Conservation (phyloP, 2,797 vertebrate species). For the Dromococcyx pavoninus region DNA sequence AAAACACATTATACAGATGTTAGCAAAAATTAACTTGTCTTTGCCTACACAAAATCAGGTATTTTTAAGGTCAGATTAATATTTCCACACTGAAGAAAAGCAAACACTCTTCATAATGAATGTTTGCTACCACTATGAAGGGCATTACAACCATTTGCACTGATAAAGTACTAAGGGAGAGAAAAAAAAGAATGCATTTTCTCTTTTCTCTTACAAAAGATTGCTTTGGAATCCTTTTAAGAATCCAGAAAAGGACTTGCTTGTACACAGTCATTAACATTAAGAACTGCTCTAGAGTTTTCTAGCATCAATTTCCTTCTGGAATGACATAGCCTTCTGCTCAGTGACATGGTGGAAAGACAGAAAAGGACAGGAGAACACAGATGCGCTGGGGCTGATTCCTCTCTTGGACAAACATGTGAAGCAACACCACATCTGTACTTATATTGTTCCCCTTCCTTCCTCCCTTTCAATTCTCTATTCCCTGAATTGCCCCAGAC, state of each 20-base stretch:
- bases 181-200: not conserved
- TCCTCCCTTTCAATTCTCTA: not conserved
- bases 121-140: not conserved
- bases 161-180: not conserved
- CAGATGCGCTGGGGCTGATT: not conserved
- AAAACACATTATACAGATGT: not conserved
- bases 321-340: not conserved
- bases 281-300: not conserved
- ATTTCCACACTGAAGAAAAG: not conserved
- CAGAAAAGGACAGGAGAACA: not conserved
- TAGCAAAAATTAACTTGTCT: not conserved
- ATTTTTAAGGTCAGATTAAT: not conserved
- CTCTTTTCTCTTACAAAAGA: not conserved
- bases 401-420: not conserved
- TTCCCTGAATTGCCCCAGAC: not conserved
- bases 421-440: not conserved
- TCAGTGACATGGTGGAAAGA: not conserved
- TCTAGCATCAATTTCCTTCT: not conserved
- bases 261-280: not conserved
- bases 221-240: not conserved
- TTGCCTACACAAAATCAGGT: not conserved
- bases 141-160: not conserved
- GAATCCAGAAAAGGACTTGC: not conserved
- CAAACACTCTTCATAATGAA: not conserved
- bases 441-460: not conserved